Base-by-base conservation (phyloP, 1,140 invertebrate genomes). In the Aphaenogaster ashmeadi region DNA sequence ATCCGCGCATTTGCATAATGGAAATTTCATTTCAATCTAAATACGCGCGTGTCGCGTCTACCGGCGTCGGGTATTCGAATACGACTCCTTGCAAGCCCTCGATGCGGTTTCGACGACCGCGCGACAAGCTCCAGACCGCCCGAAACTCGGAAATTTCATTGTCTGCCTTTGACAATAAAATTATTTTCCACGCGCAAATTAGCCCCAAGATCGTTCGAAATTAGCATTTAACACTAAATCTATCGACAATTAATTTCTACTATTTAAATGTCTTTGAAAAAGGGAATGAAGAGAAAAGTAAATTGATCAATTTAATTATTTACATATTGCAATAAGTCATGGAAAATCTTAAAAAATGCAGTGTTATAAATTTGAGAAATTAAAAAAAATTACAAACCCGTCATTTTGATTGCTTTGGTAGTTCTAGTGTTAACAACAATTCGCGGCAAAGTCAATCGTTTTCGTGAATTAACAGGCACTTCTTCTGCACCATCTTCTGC, bases 21-120 rank as follows among this genome's bases (percentile, higher is more conserved):
- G 71, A 50, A 87, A 89, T 89, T 89, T 87, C 77, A 89, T 87
- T 72, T 81, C 58, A 60, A 83, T 64, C 79, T 75, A 78, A 87
- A 74, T 74, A 74, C 27, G n/a, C 78, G 47, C 36, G 44, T 41
- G 62, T 41, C 66, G 38, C 21, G 74, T 62, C 67, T 52, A 69
- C 50, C 18, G 66, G 15, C 8, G 21, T 1, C 38, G 38, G 8
- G 13, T 6, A 78, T 60, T 50, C 60, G 5, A 78, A 21, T 9
- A 11, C 27, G 41, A 38, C 6, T 78, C 15, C 74, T 50, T 52
- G 33, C 33, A 7, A 44, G 36, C 33, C 27, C 36, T 54, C 78
- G 13, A 18, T 47, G 27, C 41, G 13, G 11, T 36, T 69, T 47
- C 47, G 33, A 54, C 62, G 44, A 81, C 13, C 62, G 8, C 62